Base-by-base conservation (phyloP, 2,888 invertebrate genomes). In the Microchrysa polita region DNA sequence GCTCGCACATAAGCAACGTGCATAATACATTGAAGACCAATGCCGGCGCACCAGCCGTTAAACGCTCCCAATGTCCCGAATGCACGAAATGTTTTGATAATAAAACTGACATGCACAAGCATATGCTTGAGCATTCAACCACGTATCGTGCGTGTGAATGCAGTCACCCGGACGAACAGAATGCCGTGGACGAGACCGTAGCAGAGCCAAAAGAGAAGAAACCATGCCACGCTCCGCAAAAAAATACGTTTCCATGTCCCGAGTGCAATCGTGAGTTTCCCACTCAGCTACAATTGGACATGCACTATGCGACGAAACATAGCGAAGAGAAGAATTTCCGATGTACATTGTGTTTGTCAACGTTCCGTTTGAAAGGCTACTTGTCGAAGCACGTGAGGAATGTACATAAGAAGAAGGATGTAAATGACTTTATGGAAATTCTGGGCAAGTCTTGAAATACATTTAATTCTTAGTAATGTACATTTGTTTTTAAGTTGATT, bases 371-470 rank as follows among this genome's bases (percentile, higher is more conserved):
- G 42, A 69, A 69, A 57, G 69, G 69, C n/a, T 69, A 69, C 27
- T 18, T 69, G 34, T 55, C 69, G 12, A 69, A 69, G 69, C 69
- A 69, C 57, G 57, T 69, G 9, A 69, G 55, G 57, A 69, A 69
- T 69, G 69, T 69, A 55, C 69, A 69, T 69, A 69, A 69, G 42
- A 69, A 69, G 57, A 69, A 69, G 57, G 40, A 55, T 40, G 69
- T 55, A 14, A 69, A 69, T 55, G 69, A 55, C 40, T 69, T 69
- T 40, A 69, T 69, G 69, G 69, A 69, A 18, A 69, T 55, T 14
- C 23, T 55, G 27, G 69, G 69, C 16, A 69, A 69, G 55, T 69
- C 69, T 69, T 69, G 69, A 69, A 40, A 69, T n/a, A 65, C 65
- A 48, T 48, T 65, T 69, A 69, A 57, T 34, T 34, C 7, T 34